Percentiles rank a stretch among this genome's conserved stretches.
These are phyloP conservation scores for Perca flavescens DNA, from an alignment of 2,113 vertebrate species.

Conservation along the genomic window DNA sequence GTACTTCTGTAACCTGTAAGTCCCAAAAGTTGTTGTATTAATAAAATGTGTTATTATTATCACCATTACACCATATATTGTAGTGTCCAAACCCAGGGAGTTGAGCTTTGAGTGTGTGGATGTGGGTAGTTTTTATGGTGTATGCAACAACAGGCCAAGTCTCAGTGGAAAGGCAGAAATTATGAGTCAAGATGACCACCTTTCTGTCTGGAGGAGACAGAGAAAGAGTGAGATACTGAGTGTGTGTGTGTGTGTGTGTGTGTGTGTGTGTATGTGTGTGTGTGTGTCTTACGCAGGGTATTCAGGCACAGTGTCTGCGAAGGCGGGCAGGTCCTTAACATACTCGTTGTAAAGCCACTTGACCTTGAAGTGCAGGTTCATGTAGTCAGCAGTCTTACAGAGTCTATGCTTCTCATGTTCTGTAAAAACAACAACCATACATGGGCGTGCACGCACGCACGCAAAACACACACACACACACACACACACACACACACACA, in stretches of 20 bases:
- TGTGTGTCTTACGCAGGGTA: conserved; percentile 91
- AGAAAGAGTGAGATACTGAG: neutral
- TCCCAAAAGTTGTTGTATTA: neutral
- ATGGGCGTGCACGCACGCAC: neutral
- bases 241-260: conserved; percentile 2
- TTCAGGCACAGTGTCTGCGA: conserved; percentile 89
- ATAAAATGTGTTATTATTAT: neutral
- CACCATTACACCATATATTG: neutral
- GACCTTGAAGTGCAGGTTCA: conserved; percentile 99
- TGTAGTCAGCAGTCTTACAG: conserved; percentile 97
- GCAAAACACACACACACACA: neutral
- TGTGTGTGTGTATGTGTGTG: conserved; percentile 21
- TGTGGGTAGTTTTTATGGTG: neutral
- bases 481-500: neutral
- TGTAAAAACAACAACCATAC: conserved; percentile 60
- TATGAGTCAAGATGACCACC: conserved; percentile 15
- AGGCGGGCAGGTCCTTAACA: conserved; percentile 87
- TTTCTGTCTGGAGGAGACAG: neutral
- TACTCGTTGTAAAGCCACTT: conserved; percentile 99
- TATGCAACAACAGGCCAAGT: neutral
- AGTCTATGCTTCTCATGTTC: conserved; percentile 94
- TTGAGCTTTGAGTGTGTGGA: neutral
- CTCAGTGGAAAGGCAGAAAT: neutral
- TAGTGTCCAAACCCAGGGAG: conserved; percentile 3
- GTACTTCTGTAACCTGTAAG: too few relatives aligned